Percentiles rank a stretch among this genome's conserved stretches.
phyloP scores from a whole-genome alignment of 1,140 invertebrate species.

The Hycleus phaleratus region DNA sequence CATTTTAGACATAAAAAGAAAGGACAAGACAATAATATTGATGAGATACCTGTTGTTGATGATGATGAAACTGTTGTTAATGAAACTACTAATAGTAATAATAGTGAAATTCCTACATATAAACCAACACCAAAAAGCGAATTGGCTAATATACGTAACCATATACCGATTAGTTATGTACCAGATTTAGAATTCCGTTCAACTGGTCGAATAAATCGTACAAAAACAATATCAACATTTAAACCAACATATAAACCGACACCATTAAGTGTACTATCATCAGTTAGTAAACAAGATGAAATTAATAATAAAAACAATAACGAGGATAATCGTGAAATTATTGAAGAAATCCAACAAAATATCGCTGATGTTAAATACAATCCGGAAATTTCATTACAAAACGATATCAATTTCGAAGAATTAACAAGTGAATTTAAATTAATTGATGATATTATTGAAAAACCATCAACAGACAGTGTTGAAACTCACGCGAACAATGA shows the following conservation, averaged over 20 bases:
- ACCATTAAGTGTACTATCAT: slow-evolving; percentile 35
- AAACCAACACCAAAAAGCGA: slow-evolving; percentile 42
- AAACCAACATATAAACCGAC: slow-evolving; percentile 38
- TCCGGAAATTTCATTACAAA: slow-evolving; percentile 15
- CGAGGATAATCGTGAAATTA: slow-evolving; percentile 16
- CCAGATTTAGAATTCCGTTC: slow-evolving; percentile 33
- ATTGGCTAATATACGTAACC: slow-evolving; percentile 31
- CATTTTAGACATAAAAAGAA: slow-evolving; percentile 76
- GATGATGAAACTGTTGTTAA: slow-evolving; percentile 3
- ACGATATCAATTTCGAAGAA: slow-evolving; percentile 37
- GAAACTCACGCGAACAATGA: slow-evolving; percentile 15
- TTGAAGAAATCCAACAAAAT: slow-evolving; percentile 29
- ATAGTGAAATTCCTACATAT: slow-evolving; percentile 39
- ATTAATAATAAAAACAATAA: slow-evolving; percentile 11
- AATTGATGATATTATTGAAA: slow-evolving; percentile 33
- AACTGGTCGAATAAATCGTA: slow-evolving; percentile 19
- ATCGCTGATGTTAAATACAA: slow-evolving; percentile 29
- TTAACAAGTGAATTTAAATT: slow-evolving; percentile 41
- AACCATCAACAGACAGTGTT: slow-evolving; percentile 19
- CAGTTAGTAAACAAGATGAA: slow-evolving; percentile 16
- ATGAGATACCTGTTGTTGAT: slow-evolving; percentile 1
- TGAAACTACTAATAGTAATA: slow-evolving; percentile 12
- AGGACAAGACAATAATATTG: slow-evolving; percentile 34
- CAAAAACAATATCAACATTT: slow-evolving; percentile 21
- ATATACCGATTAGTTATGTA: slow-evolving; percentile 40